These are phyloP conservation scores for Steinernema hermaphroditum DNA, from an alignment of 2,888 invertebrate genomes.

Conservation along the genomic window DNA sequence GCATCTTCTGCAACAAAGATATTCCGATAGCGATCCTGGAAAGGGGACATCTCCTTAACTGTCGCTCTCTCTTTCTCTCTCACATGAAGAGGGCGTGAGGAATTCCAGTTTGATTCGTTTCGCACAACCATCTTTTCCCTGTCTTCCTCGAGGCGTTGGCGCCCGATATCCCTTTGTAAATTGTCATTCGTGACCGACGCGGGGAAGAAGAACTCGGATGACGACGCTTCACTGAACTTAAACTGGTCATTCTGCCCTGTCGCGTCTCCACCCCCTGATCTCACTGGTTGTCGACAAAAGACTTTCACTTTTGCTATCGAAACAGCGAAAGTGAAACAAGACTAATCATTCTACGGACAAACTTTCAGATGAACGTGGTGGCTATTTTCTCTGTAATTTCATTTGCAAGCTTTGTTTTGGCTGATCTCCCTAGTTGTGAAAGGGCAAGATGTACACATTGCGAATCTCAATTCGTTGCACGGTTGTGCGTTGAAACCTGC, in stretches of 20 bases:
- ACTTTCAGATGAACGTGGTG: neutral
- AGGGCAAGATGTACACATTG: constrained; percentile 63
- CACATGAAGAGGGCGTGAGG: constrained; percentile 19
- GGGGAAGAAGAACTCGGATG: constrained; percentile 1
- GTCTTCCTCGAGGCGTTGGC: constrained; percentile 27
- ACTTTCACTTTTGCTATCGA: constrained; percentile 31
- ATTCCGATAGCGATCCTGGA: constrained; percentile 26
- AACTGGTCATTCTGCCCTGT: constrained; percentile 26
- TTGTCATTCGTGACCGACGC: constrained; percentile 2
- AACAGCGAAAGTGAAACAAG: constrained; percentile 21
- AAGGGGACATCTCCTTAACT: constrained; percentile 13
- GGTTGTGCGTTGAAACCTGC: constrained; percentile 44
- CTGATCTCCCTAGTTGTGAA: constrained; percentile 60
- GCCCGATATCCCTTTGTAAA: constrained; percentile 31
- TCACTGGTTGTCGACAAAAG: constrained; percentile 13
- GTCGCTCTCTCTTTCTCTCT: constrained; percentile 15
- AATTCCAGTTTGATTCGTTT: constrained; percentile 21
- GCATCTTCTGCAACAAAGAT: constrained; percentile 18
- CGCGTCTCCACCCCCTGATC: constrained; percentile 10
- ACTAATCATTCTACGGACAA: neutral
- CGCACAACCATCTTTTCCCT: constrained; percentile 14
- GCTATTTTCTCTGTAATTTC: constrained; percentile 30
- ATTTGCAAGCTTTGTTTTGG: constrained; percentile 35
- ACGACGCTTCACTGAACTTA: constrained; percentile 23
- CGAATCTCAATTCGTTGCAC: constrained; percentile 57